Evolutionary conservation across 2,797 vertebrate genomes (phyloP), one percentile per base, ranked within the genome.

Genomic region (Galago senegalensis): DNA sequence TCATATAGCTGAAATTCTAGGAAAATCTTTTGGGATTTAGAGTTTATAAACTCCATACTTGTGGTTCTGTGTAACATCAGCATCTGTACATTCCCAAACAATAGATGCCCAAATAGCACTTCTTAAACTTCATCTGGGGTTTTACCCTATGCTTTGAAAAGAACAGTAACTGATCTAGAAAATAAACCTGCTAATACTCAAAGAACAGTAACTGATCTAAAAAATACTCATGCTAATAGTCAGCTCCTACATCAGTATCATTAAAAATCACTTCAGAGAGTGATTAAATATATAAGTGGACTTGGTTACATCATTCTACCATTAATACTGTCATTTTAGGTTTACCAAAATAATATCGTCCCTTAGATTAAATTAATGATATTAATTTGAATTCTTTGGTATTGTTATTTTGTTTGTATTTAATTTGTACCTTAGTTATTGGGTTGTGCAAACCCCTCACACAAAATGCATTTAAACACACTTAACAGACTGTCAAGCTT

Each of bases 241-340:
- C 20, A 14, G 8, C 65, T 27, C 81, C 14, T 31, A 65, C 25
- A 11, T 53, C 21, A 67, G 31, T 70, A 63, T 67, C 25, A 37
- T 72, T 70, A 82, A 69, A 63, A 29, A 49, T 10, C 5, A 86
- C 56, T 89, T 89, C 23, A 53, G 81, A 89, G 69, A 63, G 11
- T 67, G 40, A 80, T 89, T 76, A 77, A 87, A 27, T 58, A 29
- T 60, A 46, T 76, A 69, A 76, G 27, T 85, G 61, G 10, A 31
- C 20, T 65, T 93, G 23, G 56, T 89, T 46, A 86, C 1, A 69
- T 61, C 12, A 23, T 88, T 84, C 49, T 49, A 81, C 25, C 37
- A 18, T 21, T 69, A 79, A 77, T 90, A 56, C 34, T 89, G 70
- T 82, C 86, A 82, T 87, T 87, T 95, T 65, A 72, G 27, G 3